A percentile compares a stretch with the other conserved stretches of the same genome.
phyloP scores from a whole-genome alignment of 2,888 invertebrate species.

The Gisinianus flammeolus region DNA sequence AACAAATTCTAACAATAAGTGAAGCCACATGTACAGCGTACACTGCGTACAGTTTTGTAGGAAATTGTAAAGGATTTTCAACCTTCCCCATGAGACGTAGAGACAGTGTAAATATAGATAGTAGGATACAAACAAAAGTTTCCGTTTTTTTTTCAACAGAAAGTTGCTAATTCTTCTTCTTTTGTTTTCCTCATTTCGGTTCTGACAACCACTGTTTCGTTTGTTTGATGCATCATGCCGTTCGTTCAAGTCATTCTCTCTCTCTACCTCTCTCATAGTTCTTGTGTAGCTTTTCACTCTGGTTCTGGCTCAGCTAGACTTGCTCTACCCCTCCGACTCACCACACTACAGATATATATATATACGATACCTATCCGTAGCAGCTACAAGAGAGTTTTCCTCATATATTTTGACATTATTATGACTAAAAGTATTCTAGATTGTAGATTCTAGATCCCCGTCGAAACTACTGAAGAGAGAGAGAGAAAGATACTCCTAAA shows the following conservation, averaged over 20 bases:
- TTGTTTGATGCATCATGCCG: background rate
- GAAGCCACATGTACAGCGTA: no score
- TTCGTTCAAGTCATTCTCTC: background rate
- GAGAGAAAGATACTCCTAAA: background rate
- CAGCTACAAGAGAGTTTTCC: background rate
- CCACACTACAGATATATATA: no score
- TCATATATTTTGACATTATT: no score
- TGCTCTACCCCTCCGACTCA: no score
- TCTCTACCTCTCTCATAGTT: no score
- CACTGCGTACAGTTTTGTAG: no score
- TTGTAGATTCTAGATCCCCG: background rate
- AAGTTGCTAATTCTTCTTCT: constrained; percentile 16
- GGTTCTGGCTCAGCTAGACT: no score
- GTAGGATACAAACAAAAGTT: constrained; percentile 3
- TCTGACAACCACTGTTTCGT: constrained; percentile 5
- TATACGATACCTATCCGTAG: background rate
- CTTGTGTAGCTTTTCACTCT: no score
- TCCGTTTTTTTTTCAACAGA: background rate
- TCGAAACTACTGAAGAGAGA: background rate
- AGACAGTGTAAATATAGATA: no score
- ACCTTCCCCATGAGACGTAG: no score
- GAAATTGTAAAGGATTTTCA: no score
- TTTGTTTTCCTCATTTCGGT: background rate
- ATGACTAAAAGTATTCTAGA: background rate
- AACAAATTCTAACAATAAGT: no score